Base-by-base conservation (phyloP, 2,888 invertebrate genomes). In the Hoplodrina ambigua region DNA sequence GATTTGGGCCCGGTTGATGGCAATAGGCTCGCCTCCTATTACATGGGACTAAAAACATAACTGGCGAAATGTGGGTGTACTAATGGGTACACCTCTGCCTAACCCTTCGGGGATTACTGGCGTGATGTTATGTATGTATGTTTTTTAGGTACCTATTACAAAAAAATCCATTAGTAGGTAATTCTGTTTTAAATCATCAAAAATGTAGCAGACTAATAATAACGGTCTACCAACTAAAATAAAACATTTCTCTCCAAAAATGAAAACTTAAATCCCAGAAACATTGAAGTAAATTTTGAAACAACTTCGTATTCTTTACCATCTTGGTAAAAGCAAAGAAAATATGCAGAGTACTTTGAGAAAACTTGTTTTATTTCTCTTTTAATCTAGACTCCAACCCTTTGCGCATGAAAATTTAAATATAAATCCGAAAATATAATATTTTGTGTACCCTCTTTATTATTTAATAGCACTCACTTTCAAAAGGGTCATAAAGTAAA, bases 401-500 rank as follows among this genome's bases (percentile, higher is more conserved):
- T 69, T 72, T 67, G 57, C 65, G 30, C 10, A 46, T 69, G 55
- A 64, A 75, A 70, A 67, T 78, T 69, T 73, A 25, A 73, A 81
- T 61, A 53, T 67, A 59, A 66, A 68, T 74, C 56, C 53, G 54
- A 71, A 83, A 70, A 78, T 58, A 67, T 69, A 74, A 79, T n/a
- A n/a, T 83, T 75, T 74, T 72, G 73, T 64, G 56, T 63, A 70
- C 77, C 69, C 66, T 59, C 50, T 83, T 25, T 73, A 82, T 74
- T 80, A 80, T 84, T 80, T 73, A 78, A 67, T 64, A 57, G 74
- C 80, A 80, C 78, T 82, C 75, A 53, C 41, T 62, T 78, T 76
- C 53, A 55, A 71, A 78, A 75, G 44, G 49, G 57, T 55, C 57
- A 53, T 72, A 65, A 76, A 78, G 49, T 71, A 68, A 41, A 67